Conservation (phyloP, 2,113 vertebrate genomes). For the Proterorhinus semilunaris region DNA sequence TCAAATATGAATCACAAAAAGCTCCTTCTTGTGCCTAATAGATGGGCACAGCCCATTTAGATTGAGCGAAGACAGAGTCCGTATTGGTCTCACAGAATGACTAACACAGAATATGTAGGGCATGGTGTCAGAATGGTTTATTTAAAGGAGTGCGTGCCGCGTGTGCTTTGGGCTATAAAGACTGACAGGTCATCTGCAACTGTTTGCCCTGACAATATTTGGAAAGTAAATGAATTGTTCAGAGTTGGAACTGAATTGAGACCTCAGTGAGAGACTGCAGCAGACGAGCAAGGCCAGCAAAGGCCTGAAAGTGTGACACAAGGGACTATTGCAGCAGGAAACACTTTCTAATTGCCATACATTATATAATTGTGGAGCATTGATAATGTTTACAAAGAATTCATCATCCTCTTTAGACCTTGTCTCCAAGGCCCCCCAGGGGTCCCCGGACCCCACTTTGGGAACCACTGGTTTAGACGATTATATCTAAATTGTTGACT, state of each 20-base stretch:
- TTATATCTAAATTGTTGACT: too few relatives aligned
- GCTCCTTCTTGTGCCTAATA: neutral
- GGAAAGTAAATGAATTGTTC: slow-evolving; percentile 5
- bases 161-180: neutral
- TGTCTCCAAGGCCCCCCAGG: too few relatives aligned
- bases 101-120: neutral
- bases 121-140: neutral
- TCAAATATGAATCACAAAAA: slow-evolving; percentile 23
- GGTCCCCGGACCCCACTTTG: too few relatives aligned
- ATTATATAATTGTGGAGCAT: too few relatives aligned
- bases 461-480: too few relatives aligned
- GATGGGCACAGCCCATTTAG: neutral
- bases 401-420: too few relatives aligned
- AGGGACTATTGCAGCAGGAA: neutral
- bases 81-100: neutral
- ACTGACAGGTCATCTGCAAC: neutral
- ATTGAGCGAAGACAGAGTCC: neutral
- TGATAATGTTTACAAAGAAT: too few relatives aligned
- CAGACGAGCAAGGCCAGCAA: slow-evolving; percentile 14
- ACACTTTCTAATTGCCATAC: too few relatives aligned
- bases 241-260: slow-evolving; percentile 5
- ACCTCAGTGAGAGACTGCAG: neutral
- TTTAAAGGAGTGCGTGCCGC: neutral
- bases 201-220: slow-evolving; percentile 20
- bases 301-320: neutral